A percentile compares a stretch with the other conserved stretches of the same genome.
Conservation (phyloP, 2,113 vertebrate genomes). For the Coturnix japonica region DNA sequence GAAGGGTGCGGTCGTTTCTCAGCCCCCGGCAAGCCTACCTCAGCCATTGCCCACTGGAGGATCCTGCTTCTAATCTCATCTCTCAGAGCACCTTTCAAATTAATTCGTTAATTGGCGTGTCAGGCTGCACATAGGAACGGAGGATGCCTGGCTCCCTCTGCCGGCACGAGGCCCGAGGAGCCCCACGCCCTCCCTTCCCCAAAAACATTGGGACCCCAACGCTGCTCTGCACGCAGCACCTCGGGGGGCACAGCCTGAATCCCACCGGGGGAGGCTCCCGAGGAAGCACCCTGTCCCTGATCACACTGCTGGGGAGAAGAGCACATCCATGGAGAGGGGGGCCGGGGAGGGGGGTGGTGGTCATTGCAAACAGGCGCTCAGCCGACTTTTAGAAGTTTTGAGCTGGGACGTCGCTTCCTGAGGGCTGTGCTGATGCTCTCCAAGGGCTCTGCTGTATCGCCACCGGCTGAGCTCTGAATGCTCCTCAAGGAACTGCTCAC, state of each 20-base stretch:
- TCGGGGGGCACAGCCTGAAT: rapidly evolving
- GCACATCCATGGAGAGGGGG: rapidly evolving
- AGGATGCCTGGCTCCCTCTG: conserved; percentile 68
- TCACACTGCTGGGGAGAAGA: rapidly evolving
- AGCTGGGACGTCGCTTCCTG: background rate
- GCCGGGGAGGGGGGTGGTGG: too few species aligned
- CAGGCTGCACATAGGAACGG: background rate
- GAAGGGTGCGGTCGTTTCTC: background rate
- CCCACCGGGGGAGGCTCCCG: rapidly evolving
- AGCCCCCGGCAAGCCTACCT: background rate
- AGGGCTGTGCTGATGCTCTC: conserved; percentile 33
- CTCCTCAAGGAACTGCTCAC: background rate
- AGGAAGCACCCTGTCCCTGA: rapidly evolving
- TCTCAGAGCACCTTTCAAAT: background rate
- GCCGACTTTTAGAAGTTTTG: background rate
- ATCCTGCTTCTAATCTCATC: background rate
- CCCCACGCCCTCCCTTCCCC: background rate
- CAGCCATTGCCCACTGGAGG: background rate
- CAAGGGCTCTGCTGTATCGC: conserved; percentile 15
- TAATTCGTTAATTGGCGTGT: conserved; percentile 43
- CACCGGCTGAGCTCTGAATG: background rate
- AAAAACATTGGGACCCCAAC: background rate
- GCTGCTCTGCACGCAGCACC: background rate
- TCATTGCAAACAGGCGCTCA: background rate
- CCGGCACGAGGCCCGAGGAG: background rate